Base-by-base conservation (phyloP, 2,888 invertebrate species). In the Drosophila ezoana region DNA sequence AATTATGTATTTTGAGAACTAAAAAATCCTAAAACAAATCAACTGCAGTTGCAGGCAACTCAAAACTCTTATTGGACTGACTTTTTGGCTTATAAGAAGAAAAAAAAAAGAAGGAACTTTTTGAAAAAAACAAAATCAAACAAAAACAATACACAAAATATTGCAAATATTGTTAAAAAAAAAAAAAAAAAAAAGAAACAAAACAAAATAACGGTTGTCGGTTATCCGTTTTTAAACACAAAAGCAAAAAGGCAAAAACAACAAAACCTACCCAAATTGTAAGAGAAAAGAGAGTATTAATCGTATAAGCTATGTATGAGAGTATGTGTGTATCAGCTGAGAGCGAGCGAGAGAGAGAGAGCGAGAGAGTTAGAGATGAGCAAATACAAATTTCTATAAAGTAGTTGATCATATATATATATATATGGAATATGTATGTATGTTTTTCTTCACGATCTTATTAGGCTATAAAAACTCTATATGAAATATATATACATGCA, bases 41-140 rank as follows among this genome's bases (percentile, higher is more conserved):
- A 89, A 79, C 84, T 87, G 87, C 90, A 91, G 87, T 90, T 89
- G 90, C 81, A 86, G 90, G 82, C 87, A 90, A 89, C 89, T 87
- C 87, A 81, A 87, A 87, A 90, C 76, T 79, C 84, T 90, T 89
- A 87, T 87, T 87, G 86, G 86, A 87, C 86, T 87, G 86, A 87
- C 87, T 86, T 87, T 85, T 87, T 89, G 90, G 89, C 89, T 89
- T 89, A 89, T 61, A 78, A 76, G 18, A 88, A 86, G 4, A 1
- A 4, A 4, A 20, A 20, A 82, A 88, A n/a, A n/a, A n/a, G n/a
- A 89, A 72, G 64, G 59, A 76, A 85, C 64, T 83, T 89, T 89
- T 84, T 85, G 63, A 66, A 83, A 83, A 82, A 82, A 60, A 52
- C 38, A 49, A 62, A 61, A 48, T 73, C 43, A 58, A 63, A 75